Percentiles rank a stretch among this genome's conserved stretches.
phyloP scores from a whole-genome alignment of 64 coral and sea anemone species.

The Actinia equina region DNA sequence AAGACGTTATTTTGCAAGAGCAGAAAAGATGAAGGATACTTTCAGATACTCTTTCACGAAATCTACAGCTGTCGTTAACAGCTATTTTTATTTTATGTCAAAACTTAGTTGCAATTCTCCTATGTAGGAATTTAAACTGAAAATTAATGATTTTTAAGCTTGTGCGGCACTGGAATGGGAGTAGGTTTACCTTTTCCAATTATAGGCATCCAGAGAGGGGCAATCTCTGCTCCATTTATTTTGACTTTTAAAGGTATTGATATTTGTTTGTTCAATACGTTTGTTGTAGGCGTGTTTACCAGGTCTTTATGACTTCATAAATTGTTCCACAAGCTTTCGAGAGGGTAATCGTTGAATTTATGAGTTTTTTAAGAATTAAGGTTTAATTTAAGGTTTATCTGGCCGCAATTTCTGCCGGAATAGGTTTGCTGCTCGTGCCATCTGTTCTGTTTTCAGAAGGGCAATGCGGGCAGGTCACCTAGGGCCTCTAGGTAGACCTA shows the following conservation, averaged over 20 bases:
- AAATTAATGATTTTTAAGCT: too few species aligned
- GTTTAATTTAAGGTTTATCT: too few species aligned
- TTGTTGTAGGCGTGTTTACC: not conserved
- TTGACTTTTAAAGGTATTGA: constrained; percentile 2
- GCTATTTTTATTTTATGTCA: constrained; percentile 3
- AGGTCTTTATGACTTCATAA: not conserved
- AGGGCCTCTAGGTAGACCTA: too few species aligned
- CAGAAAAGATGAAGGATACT: too few species aligned
- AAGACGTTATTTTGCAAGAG: not conserved
- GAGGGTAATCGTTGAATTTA: not conserved
- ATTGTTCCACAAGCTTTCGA: too few species aligned
- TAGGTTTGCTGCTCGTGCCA: too few species aligned
- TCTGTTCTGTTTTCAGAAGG: too few species aligned
- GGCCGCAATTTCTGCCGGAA: too few species aligned
- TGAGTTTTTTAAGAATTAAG: not conserved
- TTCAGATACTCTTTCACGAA: too few species aligned
- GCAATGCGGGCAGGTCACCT: too few species aligned
- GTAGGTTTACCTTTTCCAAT: not conserved
- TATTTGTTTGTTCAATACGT: constrained; percentile 1
- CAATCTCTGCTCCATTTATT: not conserved
- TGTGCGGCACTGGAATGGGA: not conserved
- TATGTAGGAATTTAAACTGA: constrained; percentile 36
- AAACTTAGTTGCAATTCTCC: constrained; percentile 14
- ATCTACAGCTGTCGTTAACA: too few species aligned
- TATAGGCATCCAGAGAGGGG: not conserved